Evolutionary conservation across 2,888 invertebrate genomes (phyloP).

Genomic region (Apamea sordens): DNA sequence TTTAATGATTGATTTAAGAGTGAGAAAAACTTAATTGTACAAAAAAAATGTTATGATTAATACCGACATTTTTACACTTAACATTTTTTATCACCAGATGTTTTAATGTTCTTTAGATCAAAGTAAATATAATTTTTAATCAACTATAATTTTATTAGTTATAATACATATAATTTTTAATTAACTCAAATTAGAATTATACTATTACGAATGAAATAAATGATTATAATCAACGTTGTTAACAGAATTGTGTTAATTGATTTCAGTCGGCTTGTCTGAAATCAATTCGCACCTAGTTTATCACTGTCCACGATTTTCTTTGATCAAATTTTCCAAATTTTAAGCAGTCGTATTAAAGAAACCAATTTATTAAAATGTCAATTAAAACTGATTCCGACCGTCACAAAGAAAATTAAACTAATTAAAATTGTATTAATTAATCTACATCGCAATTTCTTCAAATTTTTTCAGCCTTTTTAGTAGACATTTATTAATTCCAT

Average conservation of each 20-base stretch:
- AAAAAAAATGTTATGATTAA: not conserved
- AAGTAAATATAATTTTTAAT: not conserved
- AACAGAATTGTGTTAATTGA: not conserved
- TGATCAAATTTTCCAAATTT: slow-evolving; percentile 12
- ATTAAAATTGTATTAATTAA: slow-evolving; percentile 24
- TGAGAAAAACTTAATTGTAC: not conserved
- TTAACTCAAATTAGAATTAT: not conserved
- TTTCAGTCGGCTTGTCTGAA: not conserved
- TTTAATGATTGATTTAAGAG: not conserved
- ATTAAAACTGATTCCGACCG: slow-evolving; percentile 20
- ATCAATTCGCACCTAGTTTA: not conserved
- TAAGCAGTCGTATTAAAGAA: not conserved
- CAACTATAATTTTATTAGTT: no score
- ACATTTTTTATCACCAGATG: no score
- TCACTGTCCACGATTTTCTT: not conserved
- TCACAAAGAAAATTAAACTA: not conserved
- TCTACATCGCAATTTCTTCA: not conserved
- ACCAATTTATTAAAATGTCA: slow-evolving; percentile 27
- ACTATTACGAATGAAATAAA: not conserved
- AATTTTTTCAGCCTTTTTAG: not conserved
- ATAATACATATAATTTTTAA: not conserved
- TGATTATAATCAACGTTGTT: not conserved
- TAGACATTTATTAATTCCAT: not conserved
- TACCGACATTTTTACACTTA: no score
- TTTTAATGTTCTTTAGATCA: not conserved